phyloP scores from a whole-genome alignment of 2,888 invertebrate genomes.

The Cartodere bifasciata region DNA sequence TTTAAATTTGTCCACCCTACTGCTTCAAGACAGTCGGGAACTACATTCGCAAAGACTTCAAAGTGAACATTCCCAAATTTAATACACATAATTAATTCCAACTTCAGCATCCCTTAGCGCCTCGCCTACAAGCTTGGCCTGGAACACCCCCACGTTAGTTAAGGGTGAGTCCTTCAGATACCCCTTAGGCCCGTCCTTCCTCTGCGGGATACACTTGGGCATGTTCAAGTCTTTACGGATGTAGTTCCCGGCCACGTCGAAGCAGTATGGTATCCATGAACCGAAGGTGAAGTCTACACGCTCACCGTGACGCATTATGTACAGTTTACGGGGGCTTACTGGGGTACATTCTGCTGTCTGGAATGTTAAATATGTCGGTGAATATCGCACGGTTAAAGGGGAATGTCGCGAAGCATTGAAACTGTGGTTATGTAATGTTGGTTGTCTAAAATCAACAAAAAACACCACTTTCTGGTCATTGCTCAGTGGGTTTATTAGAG shows the following conservation, averaged over 20 bases:
- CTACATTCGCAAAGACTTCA: slow-evolving; percentile 87
- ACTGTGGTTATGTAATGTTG: too few relatives aligned
- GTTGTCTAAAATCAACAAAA: too few relatives aligned
- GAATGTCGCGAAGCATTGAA: too few relatives aligned
- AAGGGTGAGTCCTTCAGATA: slow-evolving; percentile 81
- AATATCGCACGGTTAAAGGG: too few relatives aligned
- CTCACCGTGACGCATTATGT: slow-evolving; percentile 84
- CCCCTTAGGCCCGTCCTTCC: slow-evolving; percentile 54
- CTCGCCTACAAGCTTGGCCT: slow-evolving; percentile 75
- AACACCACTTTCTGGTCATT: too few relatives aligned
- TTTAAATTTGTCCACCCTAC: too few relatives aligned
- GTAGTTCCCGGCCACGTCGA: slow-evolving; percentile 66
- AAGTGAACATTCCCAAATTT: slow-evolving; percentile 82
- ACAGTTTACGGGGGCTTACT: slow-evolving; percentile 39
- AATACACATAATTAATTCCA: slow-evolving; percentile 62
- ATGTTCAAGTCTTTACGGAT: slow-evolving; percentile 82
- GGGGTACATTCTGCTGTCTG: too few relatives aligned
- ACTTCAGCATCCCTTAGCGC: slow-evolving; percentile 60
- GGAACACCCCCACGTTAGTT: slow-evolving; percentile 76
- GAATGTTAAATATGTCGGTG: too few relatives aligned
- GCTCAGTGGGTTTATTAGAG: too few relatives aligned
- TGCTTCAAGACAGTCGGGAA: too few relatives aligned
- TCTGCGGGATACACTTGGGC: slow-evolving; percentile 64
- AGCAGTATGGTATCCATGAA: slow-evolving; percentile 78
- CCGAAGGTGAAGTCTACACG: slow-evolving; percentile 91